Base-by-base conservation (phyloP, 2,888 invertebrate genomes). In the Apodemia duryi region DNA sequence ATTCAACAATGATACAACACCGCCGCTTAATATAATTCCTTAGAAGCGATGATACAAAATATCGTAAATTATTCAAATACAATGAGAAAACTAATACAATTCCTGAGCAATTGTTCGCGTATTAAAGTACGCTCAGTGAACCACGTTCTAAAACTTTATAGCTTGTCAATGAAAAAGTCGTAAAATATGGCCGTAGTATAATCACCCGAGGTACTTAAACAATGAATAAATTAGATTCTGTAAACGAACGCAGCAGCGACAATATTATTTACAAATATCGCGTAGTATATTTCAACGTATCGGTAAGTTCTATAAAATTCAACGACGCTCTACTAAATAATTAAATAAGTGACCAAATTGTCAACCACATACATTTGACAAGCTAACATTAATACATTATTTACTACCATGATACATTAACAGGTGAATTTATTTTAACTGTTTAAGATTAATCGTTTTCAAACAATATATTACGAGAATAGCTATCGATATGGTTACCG, bases 401-500 rank as follows among this genome's bases (percentile, higher is more conserved):
- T 77, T 71, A 77, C 86, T 89, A 89, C 85, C 76, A 82, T 82
- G 86, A 88, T 86, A 87, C 85, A 86, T 86, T 90, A 90, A 91
- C 91, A 90, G 90, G 91, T 91, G 91, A 87, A 77, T 79, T 80
- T 77, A 77, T 80, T 86, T 60, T 60, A 60, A 88, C 86, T 84
- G 81, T 85, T 82, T 83, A 83, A 82, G 83, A 84, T 85, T 80
- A 84, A 84, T 82, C 78, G 80, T 80, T 75, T 80, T 81, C 77
- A 84, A 87, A 87, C 86, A 88, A 85, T 83, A 76, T 81, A 64
- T 78, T 70, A 72, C 78, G 79, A 80, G 75, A 85, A 85, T 79
- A 81, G 71, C 85, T 89, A 91, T 80, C 85, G 91, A 91, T 91
- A 91, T 91, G 91, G 83, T 86, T 86, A 84, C 71, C 81, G 79